These are phyloP conservation scores for Acanthacorydalis orientalis DNA, from an alignment of 2,888 invertebrate genomes.

Conservation along the genomic window DNA sequence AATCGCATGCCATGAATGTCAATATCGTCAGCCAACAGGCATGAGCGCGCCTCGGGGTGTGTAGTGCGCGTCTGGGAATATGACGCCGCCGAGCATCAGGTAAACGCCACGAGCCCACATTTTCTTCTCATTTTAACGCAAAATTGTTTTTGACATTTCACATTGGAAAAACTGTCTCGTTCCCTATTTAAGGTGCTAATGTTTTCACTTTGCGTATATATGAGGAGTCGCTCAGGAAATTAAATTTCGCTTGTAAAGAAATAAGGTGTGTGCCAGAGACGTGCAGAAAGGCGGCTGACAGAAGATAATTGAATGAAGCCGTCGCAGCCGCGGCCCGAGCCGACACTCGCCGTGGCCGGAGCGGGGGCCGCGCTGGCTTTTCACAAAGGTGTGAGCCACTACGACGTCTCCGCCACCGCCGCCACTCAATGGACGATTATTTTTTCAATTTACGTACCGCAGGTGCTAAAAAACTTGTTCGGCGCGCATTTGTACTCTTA, in stretches of 20 bases:
- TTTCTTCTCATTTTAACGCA: constrained; percentile 6
- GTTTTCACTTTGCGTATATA: constrained; percentile 26
- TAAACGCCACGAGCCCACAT: constrained; percentile 9
- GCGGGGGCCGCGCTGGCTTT: too few species aligned
- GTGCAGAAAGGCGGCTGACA: background rate
- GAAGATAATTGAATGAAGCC: background rate
- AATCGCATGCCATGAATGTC: background rate
- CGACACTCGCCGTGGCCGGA: too few species aligned
- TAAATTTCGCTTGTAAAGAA: constrained; percentile 29
- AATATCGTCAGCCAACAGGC: background rate
- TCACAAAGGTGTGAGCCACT: too few species aligned
- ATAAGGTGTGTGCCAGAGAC: constrained; percentile 20
- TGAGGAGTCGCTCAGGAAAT: constrained; percentile 28
- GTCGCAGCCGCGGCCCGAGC: too few species aligned
- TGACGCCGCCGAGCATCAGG: constrained; percentile 8
- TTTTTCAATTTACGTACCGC: too few species aligned
- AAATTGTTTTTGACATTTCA: constrained; percentile 24
- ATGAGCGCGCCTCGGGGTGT: background rate
- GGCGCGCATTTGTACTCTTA: too few species aligned
- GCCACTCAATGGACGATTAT: too few species aligned
- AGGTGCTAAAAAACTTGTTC: too few species aligned
- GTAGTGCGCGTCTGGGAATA: background rate
- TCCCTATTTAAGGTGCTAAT: constrained; percentile 24
- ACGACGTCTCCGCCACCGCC: too few species aligned
- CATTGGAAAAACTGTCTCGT: constrained; percentile 21